Base-by-base conservation (phyloP, 2,888 invertebrate genomes). In the Spodoptera littoralis region DNA sequence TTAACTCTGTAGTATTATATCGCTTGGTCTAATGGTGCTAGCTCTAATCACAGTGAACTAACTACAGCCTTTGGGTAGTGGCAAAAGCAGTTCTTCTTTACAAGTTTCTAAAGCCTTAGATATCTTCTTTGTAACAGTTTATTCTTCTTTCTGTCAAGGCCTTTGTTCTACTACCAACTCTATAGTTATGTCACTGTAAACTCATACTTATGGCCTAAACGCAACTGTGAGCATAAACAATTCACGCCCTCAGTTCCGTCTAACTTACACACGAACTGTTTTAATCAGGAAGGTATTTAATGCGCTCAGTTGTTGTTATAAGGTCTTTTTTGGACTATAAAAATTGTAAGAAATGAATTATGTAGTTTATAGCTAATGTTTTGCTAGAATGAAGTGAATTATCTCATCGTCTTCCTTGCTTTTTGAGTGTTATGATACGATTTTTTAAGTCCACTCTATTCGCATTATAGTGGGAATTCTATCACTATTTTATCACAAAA, bases 21-120 rank as follows among this genome's bases (percentile, higher is more conserved):
- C 36, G 75, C 75, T 73, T 73, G 70, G 55, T 70, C 55, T 46
- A 30, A 47, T 63, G 74, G 56, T 70, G 75, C 50, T 69, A 56
- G 54, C 53, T 60, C 50, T 30, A 50, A 47, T 27, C 8, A 36
- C 36, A 36, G 36, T 36, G 36, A 36, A 5, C 6, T 36, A 36
- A 36, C 36, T 9, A 9, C 36, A 36, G 4, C 9, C 6, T 36
- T 36, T 36, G 36, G 36, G 36, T 6, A 5, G 27, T 27, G 27
- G 4, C 27, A 27, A 27, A 27, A 27, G 27, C 27, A 27, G 27
- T 27, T 27, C 27, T 27, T 27, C 27, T 27, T 27, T 27, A 4
- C 27, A 27, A 27, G 5, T 27, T 3, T 27, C 27, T 27, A 27
- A 3, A 27, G 27, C 27, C 3, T 27, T 27, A 27, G 4, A 27